Base-by-base conservation (phyloP, 23 tunicate genomes). In the Trididemnum clinides region DNA sequence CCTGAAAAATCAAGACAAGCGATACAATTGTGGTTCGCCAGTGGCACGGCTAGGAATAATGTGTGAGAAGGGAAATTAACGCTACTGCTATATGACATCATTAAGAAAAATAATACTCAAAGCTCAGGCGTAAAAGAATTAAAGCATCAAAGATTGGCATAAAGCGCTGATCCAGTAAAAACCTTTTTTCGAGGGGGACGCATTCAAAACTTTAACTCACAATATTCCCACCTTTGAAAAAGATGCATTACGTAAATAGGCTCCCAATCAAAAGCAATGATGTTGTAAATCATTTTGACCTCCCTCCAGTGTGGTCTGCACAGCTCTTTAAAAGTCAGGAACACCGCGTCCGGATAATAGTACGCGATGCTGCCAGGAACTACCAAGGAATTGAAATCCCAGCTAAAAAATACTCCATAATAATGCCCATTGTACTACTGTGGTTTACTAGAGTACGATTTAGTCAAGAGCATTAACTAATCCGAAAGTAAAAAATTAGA, bases 241-340 rank as follows among this genome's bases (percentile, higher is more conserved):
- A 91, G 58, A 72, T 91, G 96, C 59, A 91, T 91, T 19, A 85
- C 34, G 64, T 74, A 91, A 71, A 78, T 88, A 0, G 87, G 25
- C 7, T 74, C 32, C 96, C 96, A 91, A 44, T 91, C 90, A 44
- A 44, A 44, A n/a, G n/a, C n/a, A 7, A 44, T 15, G 64, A 7
- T 44, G 10, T 15, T 15, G 28, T 89, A 89, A 34, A 89, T 74
- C 18, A 88, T 35, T 22, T 27, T 28, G 0, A 89, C 39, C 76
- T 89, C 93, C 38, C 85, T 90, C 93, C 93, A 89, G 84, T 89
- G 86, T 12, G 93, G 93, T 1, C 92, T 65, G 0, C 85, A 57
- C 71, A 88, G 33, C 29, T 50, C 85, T 87, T 88, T 71, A 54
- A 71, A 72, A n/a, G 51, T 89, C 23, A 89, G 77, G 64, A 75